phyloP scores from a whole-genome alignment of 2,797 vertebrate species.

The Leptodactylus fallax region DNA sequence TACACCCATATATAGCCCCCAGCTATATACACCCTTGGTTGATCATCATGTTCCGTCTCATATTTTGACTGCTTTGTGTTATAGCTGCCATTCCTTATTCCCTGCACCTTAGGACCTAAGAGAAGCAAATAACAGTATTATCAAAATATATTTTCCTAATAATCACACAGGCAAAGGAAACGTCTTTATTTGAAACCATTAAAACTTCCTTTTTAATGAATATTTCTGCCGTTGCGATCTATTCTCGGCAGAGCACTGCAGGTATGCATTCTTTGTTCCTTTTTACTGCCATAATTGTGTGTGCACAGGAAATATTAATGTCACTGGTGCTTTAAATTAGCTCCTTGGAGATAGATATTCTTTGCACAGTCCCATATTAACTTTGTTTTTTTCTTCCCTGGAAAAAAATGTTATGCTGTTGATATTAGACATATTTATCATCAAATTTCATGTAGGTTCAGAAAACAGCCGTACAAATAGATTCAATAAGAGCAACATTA shows the following conservation, averaged over 20 bases:
- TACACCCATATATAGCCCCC: too few relatives aligned
- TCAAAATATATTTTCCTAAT: conserved; percentile 50
- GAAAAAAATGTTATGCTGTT: conserved; percentile 39
- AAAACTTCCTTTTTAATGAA: conserved; percentile 52
- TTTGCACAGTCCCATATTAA: conserved; percentile 43
- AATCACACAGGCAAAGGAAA: conserved; percentile 39
- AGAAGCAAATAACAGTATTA: conserved; percentile 20
- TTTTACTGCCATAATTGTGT: conserved; percentile 51
- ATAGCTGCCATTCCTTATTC: not conserved
- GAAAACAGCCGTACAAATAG: conserved; percentile 17
- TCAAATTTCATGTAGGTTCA: conserved; percentile 27
- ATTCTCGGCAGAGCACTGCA: conserved; percentile 33
- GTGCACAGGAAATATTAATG: conserved; percentile 50
- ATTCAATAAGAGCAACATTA: conserved; percentile 31
- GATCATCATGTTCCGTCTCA: too few relatives aligned
- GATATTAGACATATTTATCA: conserved; percentile 49
- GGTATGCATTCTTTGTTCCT: conserved; percentile 36
- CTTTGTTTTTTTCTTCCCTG: conserved; percentile 21
- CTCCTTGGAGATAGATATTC: conserved; percentile 52
- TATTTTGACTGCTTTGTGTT: not conserved
- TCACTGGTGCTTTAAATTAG: conserved; percentile 53
- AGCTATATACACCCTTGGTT: too few relatives aligned
- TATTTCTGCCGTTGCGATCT: conserved; percentile 29
- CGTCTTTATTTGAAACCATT: conserved; percentile 46
- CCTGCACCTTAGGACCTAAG: not conserved